Evolutionary conservation across 2,113 vertebrate species (phyloP).

Genomic region (Edolisoma coerulescens): DNA sequence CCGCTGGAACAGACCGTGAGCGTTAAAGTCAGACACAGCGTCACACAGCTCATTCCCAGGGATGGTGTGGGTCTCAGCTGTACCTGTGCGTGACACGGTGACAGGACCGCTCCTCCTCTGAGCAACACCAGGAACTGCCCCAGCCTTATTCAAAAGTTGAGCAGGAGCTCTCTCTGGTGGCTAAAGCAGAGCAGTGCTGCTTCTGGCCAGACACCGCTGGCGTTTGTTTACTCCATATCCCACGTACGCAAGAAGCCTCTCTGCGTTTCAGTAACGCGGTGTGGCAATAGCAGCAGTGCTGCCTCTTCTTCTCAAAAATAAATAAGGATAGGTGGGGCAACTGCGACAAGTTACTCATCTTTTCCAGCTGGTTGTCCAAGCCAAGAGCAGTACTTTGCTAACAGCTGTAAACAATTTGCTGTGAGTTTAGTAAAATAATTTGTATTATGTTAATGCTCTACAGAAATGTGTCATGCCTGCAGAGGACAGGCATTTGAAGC

Average conservation of each 20-base stretch:
- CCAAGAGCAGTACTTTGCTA: not conserved
- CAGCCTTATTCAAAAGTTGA: not conserved
- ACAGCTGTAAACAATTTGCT: constrained; percentile 1
- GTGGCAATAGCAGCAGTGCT: not conserved
- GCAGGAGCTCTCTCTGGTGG: constrained; percentile 66
- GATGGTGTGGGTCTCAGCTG: not conserved
- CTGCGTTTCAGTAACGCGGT: not conserved
- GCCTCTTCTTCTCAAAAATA: not conserved
- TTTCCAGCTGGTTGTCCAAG: not conserved
- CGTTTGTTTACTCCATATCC: rapidly evolving
- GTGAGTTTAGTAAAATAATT: not conserved
- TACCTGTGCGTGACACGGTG: rapidly evolving
- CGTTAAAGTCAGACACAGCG: not conserved
- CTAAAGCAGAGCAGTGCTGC: not conserved
- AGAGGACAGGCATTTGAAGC: not conserved
- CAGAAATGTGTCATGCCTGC: not conserved
- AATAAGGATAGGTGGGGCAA: not conserved
- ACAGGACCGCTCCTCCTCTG: rapidly evolving
- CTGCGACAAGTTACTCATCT: not conserved
- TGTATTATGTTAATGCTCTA: not conserved
- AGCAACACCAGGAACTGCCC: rapidly evolving
- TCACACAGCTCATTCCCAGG: not conserved
- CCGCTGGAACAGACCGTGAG: not conserved
- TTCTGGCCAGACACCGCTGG: not conserved
- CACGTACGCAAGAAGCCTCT: not conserved